Evolutionary conservation across 53 echinoderm and acorn worm species (phyloP).

Genomic region (Luidia sarsii): DNA sequence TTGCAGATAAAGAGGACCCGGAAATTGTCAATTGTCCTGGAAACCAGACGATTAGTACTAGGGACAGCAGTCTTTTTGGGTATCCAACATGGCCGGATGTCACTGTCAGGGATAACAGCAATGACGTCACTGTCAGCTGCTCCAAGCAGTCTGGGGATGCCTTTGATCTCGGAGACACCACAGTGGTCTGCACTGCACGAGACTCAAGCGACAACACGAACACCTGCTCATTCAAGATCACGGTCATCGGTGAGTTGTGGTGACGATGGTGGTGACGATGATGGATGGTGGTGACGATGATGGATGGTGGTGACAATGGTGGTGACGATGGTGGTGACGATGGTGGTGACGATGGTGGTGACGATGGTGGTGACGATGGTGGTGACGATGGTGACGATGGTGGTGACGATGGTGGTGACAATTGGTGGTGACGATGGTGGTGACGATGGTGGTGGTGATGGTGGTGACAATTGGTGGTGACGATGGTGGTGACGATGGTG

Average conservation of each 20-base stretch:
- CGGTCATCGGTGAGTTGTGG: slow-evolving; percentile 35
- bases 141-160: slow-evolving; percentile 9
- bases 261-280: too few relatives aligned
- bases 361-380: too few relatives aligned
- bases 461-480: too few relatives aligned
- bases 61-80: not conserved
- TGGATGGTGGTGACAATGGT: too few relatives aligned
- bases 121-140: slow-evolving; percentile 8
- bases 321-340: too few relatives aligned
- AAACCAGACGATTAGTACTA: not conserved
- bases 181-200: slow-evolving; percentile 9
- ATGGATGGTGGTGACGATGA: too few relatives aligned
- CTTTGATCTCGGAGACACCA: slow-evolving; percentile 13
- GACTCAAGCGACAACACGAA: slow-evolving; percentile 23
- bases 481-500: too few relatives aligned
- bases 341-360: too few relatives aligned
- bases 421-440: too few relatives aligned
- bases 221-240: slow-evolving; percentile 17
- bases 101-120: slow-evolving; percentile 5
- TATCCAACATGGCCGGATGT: not conserved
- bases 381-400: too few relatives aligned
- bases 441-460: too few relatives aligned
- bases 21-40: slow-evolving; percentile 7
- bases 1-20: not conserved
- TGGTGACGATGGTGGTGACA: too few relatives aligned